Base-by-base conservation (phyloP, 2,888 invertebrate genomes). In the Mystacides longicornis region DNA sequence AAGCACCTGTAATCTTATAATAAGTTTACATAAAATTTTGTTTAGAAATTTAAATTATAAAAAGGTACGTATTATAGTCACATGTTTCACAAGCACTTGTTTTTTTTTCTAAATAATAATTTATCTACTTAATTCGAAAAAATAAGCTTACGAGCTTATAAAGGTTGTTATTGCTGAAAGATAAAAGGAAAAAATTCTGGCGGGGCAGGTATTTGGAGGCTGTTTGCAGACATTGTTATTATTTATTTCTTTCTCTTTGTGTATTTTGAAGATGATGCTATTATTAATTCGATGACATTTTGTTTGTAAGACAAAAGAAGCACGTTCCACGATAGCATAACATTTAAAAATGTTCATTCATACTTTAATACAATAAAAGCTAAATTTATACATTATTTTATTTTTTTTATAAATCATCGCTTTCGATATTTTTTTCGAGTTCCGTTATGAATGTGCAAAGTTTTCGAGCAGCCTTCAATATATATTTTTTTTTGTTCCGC, bases 401-500 rank as follows among this genome's bases (percentile, higher is more conserved):
- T 27, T 27, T 7, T 27, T 27, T 27, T 27, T 27, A 27, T 27
- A 27, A 11, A 27, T 27, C 11, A 7, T 27, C 11, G 14, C 16
- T 37, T 3, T 16, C 3, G 37, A 37, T 7, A 7, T 37, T 37
- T 37, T 14, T 37, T n/a, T n/a, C n/a, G n/a, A 37, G 14, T 37
- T 7, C 16, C 16, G 4, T 14, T 4, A 37, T 23, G 23, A 23
- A 54, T 33, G 21, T 48, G 56, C 53, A 69, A 80, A 79, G 81
- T 81, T 81, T 80, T 81, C 81, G 82, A 82, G 82, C 82, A 81
- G 82, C 82, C 81, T 80, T 79, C 78, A 77, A 37, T 37, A 37
- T 3, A 7, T n/a, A n/a, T n/a, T n/a, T 68, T 69, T 67, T 71
- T 71, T 72, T 70, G 66, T 67, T 70, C 74, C 76, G 76, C 76